Conservation (phyloP, 2,888 invertebrate species). For the Spisula subtruncata region DNA sequence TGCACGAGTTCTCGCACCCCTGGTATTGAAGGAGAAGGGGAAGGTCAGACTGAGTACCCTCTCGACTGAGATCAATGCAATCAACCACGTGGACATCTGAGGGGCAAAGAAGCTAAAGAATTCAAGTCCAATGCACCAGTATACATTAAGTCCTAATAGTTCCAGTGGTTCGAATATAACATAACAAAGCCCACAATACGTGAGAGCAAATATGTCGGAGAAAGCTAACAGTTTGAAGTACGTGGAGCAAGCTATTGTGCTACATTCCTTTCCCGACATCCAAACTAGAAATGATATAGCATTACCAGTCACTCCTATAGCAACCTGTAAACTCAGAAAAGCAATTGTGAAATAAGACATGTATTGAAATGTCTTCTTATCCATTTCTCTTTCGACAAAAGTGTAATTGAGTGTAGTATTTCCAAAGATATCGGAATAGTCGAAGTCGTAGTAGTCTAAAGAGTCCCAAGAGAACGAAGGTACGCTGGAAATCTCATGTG, state of each 20-base stretch:
- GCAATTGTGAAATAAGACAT: background rate
- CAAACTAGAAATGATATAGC: background rate
- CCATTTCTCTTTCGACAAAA: too few relatives aligned
- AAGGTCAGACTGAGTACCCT: background rate
- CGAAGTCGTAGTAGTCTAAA: too few relatives aligned
- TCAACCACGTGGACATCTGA: background rate
- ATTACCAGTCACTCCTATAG: background rate
- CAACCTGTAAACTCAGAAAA: background rate
- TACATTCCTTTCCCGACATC: background rate
- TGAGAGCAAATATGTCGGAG: background rate
- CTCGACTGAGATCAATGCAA: background rate
- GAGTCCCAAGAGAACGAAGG: too few relatives aligned
- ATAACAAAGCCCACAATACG: background rate
- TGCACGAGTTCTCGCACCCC: background rate
- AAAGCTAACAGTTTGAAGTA: background rate
- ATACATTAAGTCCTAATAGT: too few relatives aligned
- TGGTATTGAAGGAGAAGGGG: background rate
- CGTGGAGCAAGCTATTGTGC: background rate
- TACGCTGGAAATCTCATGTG: too few relatives aligned
- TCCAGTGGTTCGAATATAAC: background rate
- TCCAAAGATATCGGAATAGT: too few relatives aligned
- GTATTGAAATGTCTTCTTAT: too few relatives aligned
- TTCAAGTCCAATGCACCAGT: background rate
- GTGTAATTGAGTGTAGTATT: too few relatives aligned
- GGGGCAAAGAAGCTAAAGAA: background rate